phyloP scores from a whole-genome alignment of 2,113 vertebrate species.

The Ceratotherium simum region DNA sequence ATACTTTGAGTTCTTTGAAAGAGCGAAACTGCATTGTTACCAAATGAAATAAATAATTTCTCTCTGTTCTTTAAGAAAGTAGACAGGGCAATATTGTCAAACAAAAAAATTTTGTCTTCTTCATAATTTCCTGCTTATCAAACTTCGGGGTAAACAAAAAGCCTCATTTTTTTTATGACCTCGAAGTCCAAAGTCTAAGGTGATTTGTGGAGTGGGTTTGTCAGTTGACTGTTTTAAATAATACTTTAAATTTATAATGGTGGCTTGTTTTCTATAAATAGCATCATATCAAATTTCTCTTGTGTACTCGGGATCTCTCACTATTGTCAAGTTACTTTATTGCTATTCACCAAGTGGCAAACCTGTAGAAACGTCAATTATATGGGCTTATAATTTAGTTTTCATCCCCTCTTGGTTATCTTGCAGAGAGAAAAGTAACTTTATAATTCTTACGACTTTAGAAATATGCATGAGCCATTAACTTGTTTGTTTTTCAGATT shows the following conservation, averaged over 20 bases:
- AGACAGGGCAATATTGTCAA: not conserved
- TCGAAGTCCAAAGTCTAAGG: not conserved
- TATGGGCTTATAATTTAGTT: not conserved
- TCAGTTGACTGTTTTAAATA: not conserved
- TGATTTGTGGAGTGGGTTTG: not conserved
- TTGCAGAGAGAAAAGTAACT: not conserved
- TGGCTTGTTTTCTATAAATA: not conserved
- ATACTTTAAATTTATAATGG: not conserved
- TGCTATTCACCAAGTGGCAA: not conserved
- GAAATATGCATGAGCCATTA: not conserved
- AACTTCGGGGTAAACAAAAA: not conserved
- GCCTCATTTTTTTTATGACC: not conserved
- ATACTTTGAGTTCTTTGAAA: conserved; percentile 48
- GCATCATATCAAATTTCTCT: not conserved
- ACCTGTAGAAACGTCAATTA: not conserved
- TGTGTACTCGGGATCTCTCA: not conserved
- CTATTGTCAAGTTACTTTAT: conserved; percentile 14
- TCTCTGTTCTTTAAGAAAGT: conserved; percentile 37
- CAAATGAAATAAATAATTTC: conserved; percentile 37
- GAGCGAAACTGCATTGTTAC: not conserved
- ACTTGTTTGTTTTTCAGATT: not conserved
- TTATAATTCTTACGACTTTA: not conserved
- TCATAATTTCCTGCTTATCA: conserved; percentile 10
- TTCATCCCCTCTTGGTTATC: not conserved
- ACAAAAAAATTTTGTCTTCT: not conserved